Base-by-base conservation (phyloP, 1,140 invertebrate species). In the Glomeris maerens region DNA sequence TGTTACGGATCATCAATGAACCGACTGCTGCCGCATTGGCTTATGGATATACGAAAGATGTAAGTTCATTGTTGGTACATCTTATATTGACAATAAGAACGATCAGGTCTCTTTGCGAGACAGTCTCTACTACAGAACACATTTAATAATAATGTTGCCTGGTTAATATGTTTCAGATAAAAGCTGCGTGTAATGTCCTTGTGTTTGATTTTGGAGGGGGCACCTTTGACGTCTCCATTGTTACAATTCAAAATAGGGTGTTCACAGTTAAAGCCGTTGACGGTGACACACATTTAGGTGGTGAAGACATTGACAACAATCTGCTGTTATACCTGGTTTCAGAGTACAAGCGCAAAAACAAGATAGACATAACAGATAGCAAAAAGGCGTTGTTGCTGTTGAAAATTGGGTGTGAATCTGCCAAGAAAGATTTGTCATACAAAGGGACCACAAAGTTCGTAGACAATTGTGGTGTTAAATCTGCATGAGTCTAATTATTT, bases 271-370 rank as follows among this genome's bases (percentile, higher is more conserved):
- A 92, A 67, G 89, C 92, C 10, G 96, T 92, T 20, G 88, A 89
- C 60, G 93, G 93, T 59, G 92, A 98, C 66, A 98, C 94, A 55
- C 92, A 97, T 67, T 76, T 98, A 66, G 94, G 94, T 62, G 94
- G 94, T 55, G 92, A 97, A 72, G 94, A 98, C 70, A 98, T 98
- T 62, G 91, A 95, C 66, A 87, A 90, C 64, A 74, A 91, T 36
- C 83, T 98, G 31, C 10, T 36, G 31, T 13, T 13, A 13, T 17
- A 36, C 17, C 17, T 62, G 28, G 41, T 52, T 1, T 14, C 52
- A 17, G 56, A 61, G 45, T 66, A 64, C 36, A 53, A 60, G 40
- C 28, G 51, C 10, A 62, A 64, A 29, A 31, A 55, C 45, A 58
- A 57, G 31, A 63, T 54, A 26, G 55, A 64, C 29, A 47, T 59